phyloP scores from a whole-genome alignment of 92 coral and sea anemone genomes.

The Heliopora coerulea region DNA sequence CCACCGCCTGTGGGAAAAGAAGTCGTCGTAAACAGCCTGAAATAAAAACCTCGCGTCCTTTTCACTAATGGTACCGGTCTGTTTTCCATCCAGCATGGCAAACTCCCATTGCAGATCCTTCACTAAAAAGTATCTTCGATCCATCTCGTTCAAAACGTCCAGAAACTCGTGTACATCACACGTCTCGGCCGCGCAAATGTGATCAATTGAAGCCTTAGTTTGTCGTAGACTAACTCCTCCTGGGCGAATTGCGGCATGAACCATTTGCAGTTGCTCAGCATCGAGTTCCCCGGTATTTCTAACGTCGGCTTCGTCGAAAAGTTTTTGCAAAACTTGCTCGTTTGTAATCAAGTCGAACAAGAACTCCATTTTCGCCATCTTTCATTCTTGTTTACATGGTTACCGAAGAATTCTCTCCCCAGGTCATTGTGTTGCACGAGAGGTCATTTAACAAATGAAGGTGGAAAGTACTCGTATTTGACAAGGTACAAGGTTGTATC shows the following conservation, averaged over 20 bases:
- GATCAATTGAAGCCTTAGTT: conserved; percentile 78
- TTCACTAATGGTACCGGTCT: conserved; percentile 87
- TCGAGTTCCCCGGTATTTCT: conserved; percentile 80
- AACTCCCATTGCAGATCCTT: conserved; percentile 95
- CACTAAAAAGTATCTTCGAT: conserved; percentile 86
- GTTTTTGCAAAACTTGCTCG: conserved; percentile 67
- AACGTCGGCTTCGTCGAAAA: conserved; percentile 71
- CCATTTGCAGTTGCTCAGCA: conserved; percentile 76
- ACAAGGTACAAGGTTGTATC: no score
- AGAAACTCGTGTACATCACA: conserved; percentile 84
- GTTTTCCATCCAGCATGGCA: conserved; percentile 88
- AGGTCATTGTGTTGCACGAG: conserved; percentile 1
- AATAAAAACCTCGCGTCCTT: conserved; percentile 82
- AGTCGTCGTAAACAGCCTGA: conserved; percentile 97
- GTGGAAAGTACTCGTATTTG: no score
- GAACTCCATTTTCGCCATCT: conserved; percentile 84
- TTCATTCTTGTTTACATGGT: conserved; percentile 42
- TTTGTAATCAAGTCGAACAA: conserved; percentile 72
- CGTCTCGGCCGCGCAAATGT: conserved; percentile 86
- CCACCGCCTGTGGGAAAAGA: conserved; percentile 84
- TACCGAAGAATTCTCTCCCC: conserved; percentile 22
- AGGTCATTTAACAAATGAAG: no score
- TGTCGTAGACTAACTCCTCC: conserved; percentile 87
- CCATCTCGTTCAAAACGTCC: conserved; percentile 97
- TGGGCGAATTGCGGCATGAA: conserved; percentile 71